Evolutionary conservation across 2,888 invertebrate species (phyloP).

Genomic region (Amphipoea oculea): DNA sequence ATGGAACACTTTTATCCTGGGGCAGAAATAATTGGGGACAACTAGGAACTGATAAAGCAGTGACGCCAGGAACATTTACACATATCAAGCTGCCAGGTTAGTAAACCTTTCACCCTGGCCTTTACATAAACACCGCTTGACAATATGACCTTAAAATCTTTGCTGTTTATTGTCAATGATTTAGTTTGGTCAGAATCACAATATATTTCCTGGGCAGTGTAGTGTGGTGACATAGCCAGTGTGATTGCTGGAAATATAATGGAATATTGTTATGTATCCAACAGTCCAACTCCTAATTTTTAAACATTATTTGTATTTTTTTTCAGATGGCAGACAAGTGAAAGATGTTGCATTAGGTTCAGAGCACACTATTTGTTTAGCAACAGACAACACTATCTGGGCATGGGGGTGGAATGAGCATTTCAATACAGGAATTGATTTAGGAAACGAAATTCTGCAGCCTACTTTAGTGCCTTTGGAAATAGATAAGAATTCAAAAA

Average conservation of each 20-base stretch:
- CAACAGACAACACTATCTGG: slow-evolving; percentile 91
- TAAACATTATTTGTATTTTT: background rate
- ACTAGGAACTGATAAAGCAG: slow-evolving; percentile 88
- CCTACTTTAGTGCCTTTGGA: slow-evolving; percentile 80
- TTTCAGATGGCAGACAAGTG: slow-evolving; percentile 87
- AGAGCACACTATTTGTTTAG: slow-evolving; percentile 94
- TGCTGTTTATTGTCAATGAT: background rate
- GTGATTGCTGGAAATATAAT: background rate
- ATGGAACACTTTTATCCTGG: slow-evolving; percentile 93
- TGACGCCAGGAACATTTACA: slow-evolving; percentile 77
- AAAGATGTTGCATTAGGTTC: slow-evolving; percentile 93
- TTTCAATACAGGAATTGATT: slow-evolving; percentile 93
- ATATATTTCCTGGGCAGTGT: background rate
- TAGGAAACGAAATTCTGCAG: slow-evolving; percentile 76
- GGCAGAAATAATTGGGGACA: slow-evolving; percentile 96
- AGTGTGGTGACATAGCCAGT: background rate
- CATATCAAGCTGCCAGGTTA: slow-evolving; percentile 83
- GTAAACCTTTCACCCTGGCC: slow-evolving; percentile 1
- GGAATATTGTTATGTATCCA: background rate
- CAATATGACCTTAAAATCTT: background rate
- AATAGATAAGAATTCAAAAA: slow-evolving; percentile 63
- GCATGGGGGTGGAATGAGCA: slow-evolving; percentile 98
- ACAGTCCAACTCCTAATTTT: too few species aligned
- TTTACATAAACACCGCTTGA: background rate
- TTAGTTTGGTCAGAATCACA: background rate